Conservation (phyloP, 1,140 invertebrate species). For the Aphaenogaster ashmeadi region DNA sequence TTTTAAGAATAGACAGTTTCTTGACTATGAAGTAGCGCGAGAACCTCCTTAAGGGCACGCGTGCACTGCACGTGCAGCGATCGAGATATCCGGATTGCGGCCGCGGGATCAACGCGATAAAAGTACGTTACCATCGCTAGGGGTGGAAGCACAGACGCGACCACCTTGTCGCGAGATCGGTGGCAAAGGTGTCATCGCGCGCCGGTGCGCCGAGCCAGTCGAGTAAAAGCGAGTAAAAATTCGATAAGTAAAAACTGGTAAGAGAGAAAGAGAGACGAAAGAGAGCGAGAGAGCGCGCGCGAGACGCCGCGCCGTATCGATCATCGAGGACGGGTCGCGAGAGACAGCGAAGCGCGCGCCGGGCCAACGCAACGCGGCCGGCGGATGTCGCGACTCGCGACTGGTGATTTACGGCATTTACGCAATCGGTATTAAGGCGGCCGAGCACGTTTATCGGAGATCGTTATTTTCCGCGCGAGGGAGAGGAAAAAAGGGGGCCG, state of each 20-base stretch:
- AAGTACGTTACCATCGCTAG: neutral
- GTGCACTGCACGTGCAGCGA: neutral
- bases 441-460: neutral
- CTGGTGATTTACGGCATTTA: no score
- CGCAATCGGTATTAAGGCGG: neutral
- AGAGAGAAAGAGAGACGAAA: neutral
- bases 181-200: no score
- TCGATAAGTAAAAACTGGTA: neutral
- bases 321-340: neutral
- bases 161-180: neutral
- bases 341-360: neutral
- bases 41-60: neutral
- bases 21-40: no score
- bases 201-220: neutral
- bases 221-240: neutral
- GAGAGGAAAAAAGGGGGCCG: neutral
- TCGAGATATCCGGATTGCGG: neutral
- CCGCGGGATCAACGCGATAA: neutral
- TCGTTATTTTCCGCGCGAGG: slow-evolving; percentile 26
- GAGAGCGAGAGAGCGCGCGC: neutral
- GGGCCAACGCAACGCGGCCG: neutral
- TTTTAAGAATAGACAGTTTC: no score
- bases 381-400: neutral
- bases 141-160: neutral
- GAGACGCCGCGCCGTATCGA: neutral